These are phyloP conservation scores for Polyploca ridens DNA, from an alignment of 2,888 invertebrate species.

Conservation along the genomic window DNA sequence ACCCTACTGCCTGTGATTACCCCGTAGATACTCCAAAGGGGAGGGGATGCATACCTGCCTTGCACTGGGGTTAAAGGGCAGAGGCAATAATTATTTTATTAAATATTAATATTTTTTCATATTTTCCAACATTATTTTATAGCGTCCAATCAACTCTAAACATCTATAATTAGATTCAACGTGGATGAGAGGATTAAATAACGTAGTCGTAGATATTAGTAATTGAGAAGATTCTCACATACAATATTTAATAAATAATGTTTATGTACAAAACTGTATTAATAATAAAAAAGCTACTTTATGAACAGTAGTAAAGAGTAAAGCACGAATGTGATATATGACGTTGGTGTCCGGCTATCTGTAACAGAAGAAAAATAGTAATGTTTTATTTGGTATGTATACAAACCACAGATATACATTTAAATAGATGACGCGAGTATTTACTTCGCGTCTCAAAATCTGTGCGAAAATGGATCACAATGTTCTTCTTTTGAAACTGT, in stretches of 20 bases:
- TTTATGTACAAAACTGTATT: slow-evolving; percentile 12
- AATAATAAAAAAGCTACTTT: slow-evolving; percentile 21
- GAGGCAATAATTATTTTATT: too few species aligned
- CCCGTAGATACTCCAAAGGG: too few species aligned
- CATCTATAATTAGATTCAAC: neutral
- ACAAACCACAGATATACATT: too few species aligned
- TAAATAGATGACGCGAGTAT: too few species aligned
- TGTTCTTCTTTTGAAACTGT: too few species aligned
- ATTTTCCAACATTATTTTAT: neutral
- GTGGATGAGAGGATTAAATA: neutral
- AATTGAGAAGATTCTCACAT: neutral
- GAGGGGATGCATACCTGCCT: too few species aligned
- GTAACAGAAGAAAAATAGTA: slow-evolving; percentile 32
- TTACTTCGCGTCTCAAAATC: too few species aligned
- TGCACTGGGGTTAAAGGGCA: too few species aligned
- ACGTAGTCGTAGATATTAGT: neutral
- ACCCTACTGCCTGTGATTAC: too few species aligned
- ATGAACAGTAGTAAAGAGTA: slow-evolving; percentile 27
- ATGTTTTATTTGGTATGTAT: too few species aligned
- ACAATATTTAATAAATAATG: slow-evolving; percentile 17
- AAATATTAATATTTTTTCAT: neutral
- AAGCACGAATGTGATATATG: slow-evolving; percentile 28
- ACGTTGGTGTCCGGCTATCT: slow-evolving; percentile 34
- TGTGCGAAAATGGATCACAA: too few species aligned
- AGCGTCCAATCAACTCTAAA: neutral